Percentiles rank a stretch among this genome's conserved stretches.
Conservation (phyloP, 2,888 invertebrate species). For the Drosophila barbarae region DNA sequence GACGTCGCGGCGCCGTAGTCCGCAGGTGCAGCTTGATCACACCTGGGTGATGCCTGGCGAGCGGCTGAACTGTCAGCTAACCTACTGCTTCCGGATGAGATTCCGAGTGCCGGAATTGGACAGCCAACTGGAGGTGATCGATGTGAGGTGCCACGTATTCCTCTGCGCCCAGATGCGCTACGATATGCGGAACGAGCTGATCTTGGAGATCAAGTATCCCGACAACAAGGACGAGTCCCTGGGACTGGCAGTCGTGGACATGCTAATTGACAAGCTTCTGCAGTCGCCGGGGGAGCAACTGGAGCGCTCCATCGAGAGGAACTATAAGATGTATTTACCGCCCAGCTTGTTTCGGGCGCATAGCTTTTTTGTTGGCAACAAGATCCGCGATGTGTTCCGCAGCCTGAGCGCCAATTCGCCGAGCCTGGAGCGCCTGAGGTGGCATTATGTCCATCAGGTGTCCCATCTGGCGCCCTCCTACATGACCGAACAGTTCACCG, state of each 20-base stretch:
- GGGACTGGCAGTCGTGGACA: conserved; percentile 92
- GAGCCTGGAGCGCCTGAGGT: conserved; percentile 83
- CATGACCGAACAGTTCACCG: conserved; percentile 83
- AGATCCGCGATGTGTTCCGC: conserved; percentile 85
- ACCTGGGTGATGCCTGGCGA: conserved; percentile 86
- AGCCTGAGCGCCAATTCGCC: conserved; percentile 81
- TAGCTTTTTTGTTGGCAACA: conserved; percentile 87
- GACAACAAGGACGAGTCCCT: conserved; percentile 88
- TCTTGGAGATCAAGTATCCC: conserved; percentile 89
- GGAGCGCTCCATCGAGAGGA: conserved; percentile 85
- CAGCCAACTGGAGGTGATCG: conserved; percentile 80
- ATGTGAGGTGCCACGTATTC: conserved; percentile 89
- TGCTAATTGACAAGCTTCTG: conserved; percentile 91
- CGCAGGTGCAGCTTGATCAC: conserved; percentile 54
- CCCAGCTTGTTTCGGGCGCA: conserved; percentile 88
- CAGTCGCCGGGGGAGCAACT: conserved; percentile 81
- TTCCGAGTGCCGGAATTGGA: conserved; percentile 83
- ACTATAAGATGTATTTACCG: conserved; percentile 91
- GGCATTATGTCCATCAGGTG: conserved; percentile 89
- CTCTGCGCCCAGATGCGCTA: conserved; percentile 91
- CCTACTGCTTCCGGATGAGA: conserved; percentile 88
- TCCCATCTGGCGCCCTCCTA: conserved; percentile 91
- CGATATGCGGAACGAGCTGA: conserved; percentile 89
- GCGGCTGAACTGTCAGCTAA: conserved; percentile 80
- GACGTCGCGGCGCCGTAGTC: not conserved